Percentiles rank a stretch among this genome's conserved stretches.
phyloP scores from a whole-genome alignment of 2,113 vertebrate species.

The Zingel zingel region DNA sequence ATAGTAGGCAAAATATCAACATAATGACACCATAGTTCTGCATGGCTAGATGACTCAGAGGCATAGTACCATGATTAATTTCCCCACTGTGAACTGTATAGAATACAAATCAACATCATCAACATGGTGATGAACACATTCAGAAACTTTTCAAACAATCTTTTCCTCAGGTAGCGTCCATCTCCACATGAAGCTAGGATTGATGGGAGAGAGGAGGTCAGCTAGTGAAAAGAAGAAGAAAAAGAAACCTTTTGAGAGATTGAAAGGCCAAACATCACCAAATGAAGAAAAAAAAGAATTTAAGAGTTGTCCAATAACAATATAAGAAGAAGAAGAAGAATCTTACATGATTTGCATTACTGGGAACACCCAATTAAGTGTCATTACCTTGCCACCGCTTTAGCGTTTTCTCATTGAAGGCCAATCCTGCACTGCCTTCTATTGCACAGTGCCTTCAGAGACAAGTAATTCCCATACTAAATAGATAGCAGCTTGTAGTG shows the following conservation, averaged over 20 bases:
- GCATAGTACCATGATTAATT: slow-evolving; percentile 72
- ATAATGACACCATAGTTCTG: slow-evolving; percentile 78
- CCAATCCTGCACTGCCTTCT: neutral
- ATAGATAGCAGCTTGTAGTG: neutral
- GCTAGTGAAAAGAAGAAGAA: neutral
- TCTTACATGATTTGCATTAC: slow-evolving; percentile 25
- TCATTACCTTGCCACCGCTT: slow-evolving; percentile 22
- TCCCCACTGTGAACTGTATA: slow-evolving; percentile 56
- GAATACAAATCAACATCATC: slow-evolving; percentile 71
- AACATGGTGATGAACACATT: slow-evolving; percentile 48
- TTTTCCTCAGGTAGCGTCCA: slow-evolving; percentile 19
- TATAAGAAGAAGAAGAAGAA: neutral
- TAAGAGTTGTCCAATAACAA: slow-evolving; percentile 39
- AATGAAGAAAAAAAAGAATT: slow-evolving; percentile 13
- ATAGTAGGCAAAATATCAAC: slow-evolving; percentile 76
- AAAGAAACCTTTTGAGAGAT: slow-evolving; percentile 8
- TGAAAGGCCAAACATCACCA: slow-evolving; percentile 18
- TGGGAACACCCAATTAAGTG: neutral
- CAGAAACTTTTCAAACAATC: slow-evolving; percentile 66
- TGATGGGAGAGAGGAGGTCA: slow-evolving; percentile 14
- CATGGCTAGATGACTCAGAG: slow-evolving; percentile 73
- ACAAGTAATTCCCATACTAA: neutral
- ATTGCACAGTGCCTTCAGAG: neutral
- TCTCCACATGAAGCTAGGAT: slow-evolving; percentile 2
- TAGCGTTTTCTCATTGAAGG: neutral